Conservation (phyloP, 2,797 vertebrate species). For the Pipistrellus pipistrellus region DNA sequence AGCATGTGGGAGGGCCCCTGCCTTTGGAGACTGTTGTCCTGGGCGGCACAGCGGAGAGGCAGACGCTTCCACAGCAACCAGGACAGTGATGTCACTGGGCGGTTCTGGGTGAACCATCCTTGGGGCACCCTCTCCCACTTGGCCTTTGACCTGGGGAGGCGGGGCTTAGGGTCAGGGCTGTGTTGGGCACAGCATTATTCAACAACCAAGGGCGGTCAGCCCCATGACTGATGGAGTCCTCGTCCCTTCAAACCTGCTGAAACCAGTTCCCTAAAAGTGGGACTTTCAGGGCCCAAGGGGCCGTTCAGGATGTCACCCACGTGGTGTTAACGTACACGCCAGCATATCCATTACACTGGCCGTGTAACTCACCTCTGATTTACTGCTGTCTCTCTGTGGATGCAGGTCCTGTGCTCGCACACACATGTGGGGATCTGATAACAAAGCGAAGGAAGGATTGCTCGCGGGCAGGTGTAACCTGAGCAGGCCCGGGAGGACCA, state of each 20-base stretch:
- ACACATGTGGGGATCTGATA: slow-evolving; percentile 77
- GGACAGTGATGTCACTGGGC: not conserved
- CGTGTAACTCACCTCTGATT: slow-evolving; percentile 71
- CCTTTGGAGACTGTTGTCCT: slow-evolving; percentile 2
- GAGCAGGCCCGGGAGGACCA: slow-evolving; percentile 65
- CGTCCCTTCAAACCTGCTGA: slow-evolving; percentile 32
- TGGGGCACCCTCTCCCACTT: not conserved
- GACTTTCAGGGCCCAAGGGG: slow-evolving; percentile 22
- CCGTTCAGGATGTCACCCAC: not conserved
- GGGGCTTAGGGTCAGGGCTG: not conserved
- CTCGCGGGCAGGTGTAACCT: slow-evolving; percentile 70
- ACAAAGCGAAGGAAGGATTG: slow-evolving; percentile 77
- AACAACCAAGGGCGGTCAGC: not conserved
- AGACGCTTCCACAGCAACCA: not conserved
- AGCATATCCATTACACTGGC: slow-evolving; percentile 16
- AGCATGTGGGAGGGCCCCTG: not conserved
- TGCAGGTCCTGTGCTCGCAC: slow-evolving; percentile 64
- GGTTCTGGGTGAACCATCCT: not conserved
- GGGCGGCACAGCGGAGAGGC: slow-evolving; percentile 15
- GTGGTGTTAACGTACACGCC: not conserved
- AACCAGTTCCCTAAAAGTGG: slow-evolving; percentile 8
- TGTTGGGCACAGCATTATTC: not conserved
- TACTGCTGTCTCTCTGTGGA: slow-evolving; percentile 72
- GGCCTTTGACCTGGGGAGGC: slow-evolving; percentile 14
- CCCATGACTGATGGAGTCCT: not conserved